Evolutionary conservation across 2,888 invertebrate species (phyloP).

Genomic region (Helicoverpa assulta): DNA sequence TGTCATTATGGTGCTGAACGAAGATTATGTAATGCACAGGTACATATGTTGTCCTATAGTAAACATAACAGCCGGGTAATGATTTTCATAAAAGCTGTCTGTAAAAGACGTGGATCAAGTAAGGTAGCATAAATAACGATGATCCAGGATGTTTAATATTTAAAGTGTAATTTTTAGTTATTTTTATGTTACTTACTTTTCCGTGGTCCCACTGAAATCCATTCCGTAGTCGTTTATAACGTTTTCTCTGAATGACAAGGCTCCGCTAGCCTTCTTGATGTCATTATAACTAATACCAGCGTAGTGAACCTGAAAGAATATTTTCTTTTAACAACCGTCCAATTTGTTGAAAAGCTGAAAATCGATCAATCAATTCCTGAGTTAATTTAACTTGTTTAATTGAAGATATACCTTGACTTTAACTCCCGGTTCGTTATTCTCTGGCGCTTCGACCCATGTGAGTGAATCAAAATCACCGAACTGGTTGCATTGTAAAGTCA

Average conservation of each 20-base stretch:
- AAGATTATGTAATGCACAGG: too few relatives aligned
- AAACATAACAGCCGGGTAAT: too few relatives aligned
- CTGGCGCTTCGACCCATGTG: constrained; percentile 41
- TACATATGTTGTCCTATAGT: too few relatives aligned
- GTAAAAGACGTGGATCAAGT: too few relatives aligned
- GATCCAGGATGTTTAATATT: too few relatives aligned
- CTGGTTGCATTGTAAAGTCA: constrained; percentile 58
- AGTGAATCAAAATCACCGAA: constrained; percentile 47
- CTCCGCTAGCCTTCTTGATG: constrained; percentile 65
- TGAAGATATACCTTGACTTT: constrained; percentile 67
- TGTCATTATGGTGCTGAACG: too few relatives aligned
- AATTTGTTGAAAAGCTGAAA: too few relatives aligned
- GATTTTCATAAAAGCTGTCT: too few relatives aligned
- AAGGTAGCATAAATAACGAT: too few relatives aligned
- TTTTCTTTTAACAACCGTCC: background rate
- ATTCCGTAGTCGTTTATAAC: constrained; percentile 65
- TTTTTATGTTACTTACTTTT: constrained; percentile 58
- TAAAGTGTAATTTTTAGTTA: too few relatives aligned
- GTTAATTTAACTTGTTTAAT: too few relatives aligned
- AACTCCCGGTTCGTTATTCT: constrained; percentile 55
- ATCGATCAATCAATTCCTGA: too few relatives aligned
- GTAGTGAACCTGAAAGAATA: constrained; percentile 69
- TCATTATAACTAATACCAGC: constrained; percentile 69
- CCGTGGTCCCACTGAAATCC: constrained; percentile 78
- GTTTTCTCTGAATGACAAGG: constrained; percentile 32